These are phyloP conservation scores for Streptopelia turtur DNA, from an alignment of 2,797 vertebrate species.

Conservation along the genomic window DNA sequence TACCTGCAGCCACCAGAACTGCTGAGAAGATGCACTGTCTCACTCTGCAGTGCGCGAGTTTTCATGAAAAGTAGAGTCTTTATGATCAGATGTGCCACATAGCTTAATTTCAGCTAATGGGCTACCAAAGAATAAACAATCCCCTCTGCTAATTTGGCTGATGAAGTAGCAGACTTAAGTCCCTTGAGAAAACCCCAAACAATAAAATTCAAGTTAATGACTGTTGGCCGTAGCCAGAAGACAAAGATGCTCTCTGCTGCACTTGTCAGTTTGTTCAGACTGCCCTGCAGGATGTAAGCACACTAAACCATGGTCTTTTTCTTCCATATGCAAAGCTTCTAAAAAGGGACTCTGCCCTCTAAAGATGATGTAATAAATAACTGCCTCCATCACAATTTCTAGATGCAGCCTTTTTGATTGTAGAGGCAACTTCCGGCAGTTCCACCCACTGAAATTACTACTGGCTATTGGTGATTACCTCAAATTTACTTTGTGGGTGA, in stretches of 20 bases:
- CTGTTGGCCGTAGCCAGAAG: not conserved
- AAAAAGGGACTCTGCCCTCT: not conserved
- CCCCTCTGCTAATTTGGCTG: not conserved
- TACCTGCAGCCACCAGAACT: not conserved
- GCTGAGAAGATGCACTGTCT: not conserved
- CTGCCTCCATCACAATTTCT: not conserved
- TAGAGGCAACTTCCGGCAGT: not conserved
- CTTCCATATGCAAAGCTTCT: not conserved
- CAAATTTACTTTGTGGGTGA: not conserved
- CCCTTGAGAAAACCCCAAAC: not conserved
- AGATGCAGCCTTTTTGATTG: not conserved
- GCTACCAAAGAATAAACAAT: not conserved
- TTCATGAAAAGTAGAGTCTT: not conserved
- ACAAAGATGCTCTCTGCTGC: not conserved
- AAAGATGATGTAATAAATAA: not conserved
- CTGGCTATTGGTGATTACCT: not conserved
- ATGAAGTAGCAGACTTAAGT: not conserved
- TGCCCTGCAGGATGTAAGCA: not conserved
- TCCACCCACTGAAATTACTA: not conserved
- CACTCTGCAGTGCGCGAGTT: not conserved
- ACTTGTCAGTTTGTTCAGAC: not conserved
- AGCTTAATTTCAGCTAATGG: not conserved
- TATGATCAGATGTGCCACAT: not conserved
- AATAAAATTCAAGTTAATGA: not conserved
- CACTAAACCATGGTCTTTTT: not conserved